A percentile compares a stretch with the other conserved stretches of the same genome.
These are phyloP conservation scores for Bombus pyrosoma DNA, from an alignment of 1,140 invertebrate genomes.

Conservation along the genomic window DNA sequence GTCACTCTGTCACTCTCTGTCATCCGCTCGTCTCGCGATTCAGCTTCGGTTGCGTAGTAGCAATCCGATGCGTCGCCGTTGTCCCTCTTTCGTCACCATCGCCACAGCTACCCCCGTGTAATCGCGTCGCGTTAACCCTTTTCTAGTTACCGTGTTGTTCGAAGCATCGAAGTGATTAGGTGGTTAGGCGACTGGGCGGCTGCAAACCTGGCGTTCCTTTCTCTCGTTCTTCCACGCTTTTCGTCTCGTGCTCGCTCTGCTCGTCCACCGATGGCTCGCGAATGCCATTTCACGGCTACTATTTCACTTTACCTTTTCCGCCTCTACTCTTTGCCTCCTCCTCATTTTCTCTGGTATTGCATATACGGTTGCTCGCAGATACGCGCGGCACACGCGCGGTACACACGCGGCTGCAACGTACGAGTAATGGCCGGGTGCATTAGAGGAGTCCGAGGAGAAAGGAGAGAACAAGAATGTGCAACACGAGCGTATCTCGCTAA, in stretches of 20 bases:
- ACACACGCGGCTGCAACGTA: constrained; percentile 23
- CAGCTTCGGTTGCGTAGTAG: not conserved
- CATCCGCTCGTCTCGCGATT: constrained; percentile 2
- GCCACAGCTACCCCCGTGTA: not conserved
- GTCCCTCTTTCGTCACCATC: not conserved
- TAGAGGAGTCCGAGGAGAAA: constrained; percentile 39
- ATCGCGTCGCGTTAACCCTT: constrained; percentile 11
- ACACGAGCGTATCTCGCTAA: constrained; percentile 38
- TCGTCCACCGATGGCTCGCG: not conserved
- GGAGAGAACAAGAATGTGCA: constrained; percentile 48
- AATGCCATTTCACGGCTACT: constrained; percentile 33
- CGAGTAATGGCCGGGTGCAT: constrained; percentile 44
- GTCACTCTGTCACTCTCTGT: constrained; percentile 5
- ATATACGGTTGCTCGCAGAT: constrained; percentile 24
- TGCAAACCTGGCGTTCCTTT: not conserved
- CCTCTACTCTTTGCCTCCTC: not conserved
- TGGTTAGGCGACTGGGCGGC: too few species aligned
- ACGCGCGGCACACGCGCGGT: constrained; percentile 19
- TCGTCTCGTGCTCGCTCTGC: not conserved
- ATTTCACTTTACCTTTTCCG: constrained; percentile 16
- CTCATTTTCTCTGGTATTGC: constrained; percentile 48
- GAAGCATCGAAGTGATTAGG: not conserved
- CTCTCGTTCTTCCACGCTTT: too few species aligned
- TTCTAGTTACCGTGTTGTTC: not conserved
- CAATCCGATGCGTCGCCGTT: not conserved